A percentile compares a stretch with the other conserved stretches of the same genome.
Conservation (phyloP, 2,113 vertebrate genomes). For the Sander lucioperca region DNA sequence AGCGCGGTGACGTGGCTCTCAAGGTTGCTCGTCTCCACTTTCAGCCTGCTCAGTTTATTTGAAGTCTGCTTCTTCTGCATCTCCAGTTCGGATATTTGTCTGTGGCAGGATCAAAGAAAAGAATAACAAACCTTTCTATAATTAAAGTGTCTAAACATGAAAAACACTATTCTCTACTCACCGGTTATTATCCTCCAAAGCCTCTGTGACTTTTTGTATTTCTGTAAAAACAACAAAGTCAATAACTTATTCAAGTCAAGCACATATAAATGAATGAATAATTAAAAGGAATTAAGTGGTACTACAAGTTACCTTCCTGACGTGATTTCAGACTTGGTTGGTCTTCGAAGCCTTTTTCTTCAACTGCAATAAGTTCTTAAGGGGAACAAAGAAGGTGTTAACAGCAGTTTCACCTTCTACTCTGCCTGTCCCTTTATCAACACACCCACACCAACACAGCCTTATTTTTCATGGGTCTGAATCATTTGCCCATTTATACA, state of each 20-base stretch:
- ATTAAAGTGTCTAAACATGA: not conserved
- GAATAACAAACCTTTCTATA: not conserved
- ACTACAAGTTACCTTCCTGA: constrained; percentile 67
- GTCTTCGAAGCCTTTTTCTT: constrained; percentile 62
- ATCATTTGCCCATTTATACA: not conserved
- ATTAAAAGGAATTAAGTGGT: not conserved
- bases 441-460: not conserved
- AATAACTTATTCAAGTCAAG: not conserved
- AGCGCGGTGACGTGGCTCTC: constrained; percentile 55
- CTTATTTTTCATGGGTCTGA: not conserved
- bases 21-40: constrained; percentile 68
- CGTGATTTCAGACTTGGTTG: constrained; percentile 67
- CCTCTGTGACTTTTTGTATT: constrained; percentile 63
- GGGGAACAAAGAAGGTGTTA: not conserved
- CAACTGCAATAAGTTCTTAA: constrained; percentile 77
- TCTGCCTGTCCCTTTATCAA: not conserved
- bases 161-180: constrained; percentile 34
- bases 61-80: constrained; percentile 65
- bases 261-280: not conserved
- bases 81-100: constrained; percentile 74
- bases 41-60: constrained; percentile 64
- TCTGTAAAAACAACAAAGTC: constrained; percentile 45
- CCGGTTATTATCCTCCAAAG: constrained; percentile 69
- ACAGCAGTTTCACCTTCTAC: not conserved
- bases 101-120: constrained; percentile 36